Conservation (phyloP, 1,140 invertebrate genomes). For the Calliphora vicina region DNA sequence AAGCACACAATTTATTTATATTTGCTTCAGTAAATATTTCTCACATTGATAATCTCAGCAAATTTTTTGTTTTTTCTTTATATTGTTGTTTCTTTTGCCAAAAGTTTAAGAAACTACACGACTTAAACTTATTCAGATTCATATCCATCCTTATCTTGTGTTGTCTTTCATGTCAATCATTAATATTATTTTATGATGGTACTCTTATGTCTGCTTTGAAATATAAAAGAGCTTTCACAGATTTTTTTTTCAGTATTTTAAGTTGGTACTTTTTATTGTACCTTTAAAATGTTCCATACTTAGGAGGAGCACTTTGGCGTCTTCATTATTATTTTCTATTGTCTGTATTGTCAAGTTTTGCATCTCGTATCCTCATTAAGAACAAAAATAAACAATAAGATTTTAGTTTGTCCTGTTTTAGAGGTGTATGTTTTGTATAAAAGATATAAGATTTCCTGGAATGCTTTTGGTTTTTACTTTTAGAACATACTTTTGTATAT, state of each 20-base stretch:
- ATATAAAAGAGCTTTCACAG: not conserved
- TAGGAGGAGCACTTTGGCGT: no score
- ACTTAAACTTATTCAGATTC: not conserved
- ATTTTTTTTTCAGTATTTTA: not conserved
- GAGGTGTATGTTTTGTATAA: not conserved
- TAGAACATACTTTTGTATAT: no score
- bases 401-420: not conserved
- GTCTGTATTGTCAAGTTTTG: no score
- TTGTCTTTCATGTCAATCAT: not conserved
- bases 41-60: not conserved
- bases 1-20: not conserved
- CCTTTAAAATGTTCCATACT: no score
- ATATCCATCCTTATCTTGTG: not conserved
- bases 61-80: not conserved
- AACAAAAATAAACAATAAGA: not conserved
- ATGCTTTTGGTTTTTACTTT: no score
- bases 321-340: no score
- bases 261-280: not conserved
- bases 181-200: not conserved
- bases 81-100: no score
- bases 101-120: no score
- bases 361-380: no score
- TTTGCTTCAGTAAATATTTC: not conserved
- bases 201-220: not conserved
- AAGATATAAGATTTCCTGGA: not conserved